phyloP scores from a whole-genome alignment of 2,797 vertebrate species.

The Benthosema pterotum region DNA sequence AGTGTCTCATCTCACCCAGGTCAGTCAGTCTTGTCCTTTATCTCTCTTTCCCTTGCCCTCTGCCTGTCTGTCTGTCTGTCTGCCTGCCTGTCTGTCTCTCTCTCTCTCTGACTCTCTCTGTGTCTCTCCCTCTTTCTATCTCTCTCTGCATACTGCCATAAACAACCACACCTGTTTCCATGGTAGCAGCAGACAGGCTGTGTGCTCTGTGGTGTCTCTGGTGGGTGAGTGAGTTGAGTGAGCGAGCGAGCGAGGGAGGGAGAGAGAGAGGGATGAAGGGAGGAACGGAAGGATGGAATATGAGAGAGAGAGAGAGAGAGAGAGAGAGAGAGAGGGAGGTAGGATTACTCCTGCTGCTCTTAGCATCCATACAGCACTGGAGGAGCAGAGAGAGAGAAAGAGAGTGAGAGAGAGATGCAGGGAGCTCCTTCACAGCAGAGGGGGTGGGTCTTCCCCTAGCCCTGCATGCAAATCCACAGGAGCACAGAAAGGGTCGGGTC shows the following conservation, averaged over 20 bases:
- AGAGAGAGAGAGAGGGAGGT: constrained; percentile 35
- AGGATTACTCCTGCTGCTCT: constrained; percentile 49
- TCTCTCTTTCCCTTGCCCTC: constrained; percentile 26
- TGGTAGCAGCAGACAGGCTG: constrained; percentile 79
- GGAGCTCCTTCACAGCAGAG: constrained; percentile 65
- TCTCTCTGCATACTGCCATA: constrained; percentile 77
- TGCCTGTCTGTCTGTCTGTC: too few species aligned
- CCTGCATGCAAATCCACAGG: constrained; percentile 62
- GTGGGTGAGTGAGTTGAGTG: constrained; percentile 69
- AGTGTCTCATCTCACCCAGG: constrained; percentile 59
- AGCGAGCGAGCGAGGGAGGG: constrained; percentile 17
- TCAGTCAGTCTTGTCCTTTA: constrained; percentile 66
- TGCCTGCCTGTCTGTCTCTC: too few species aligned
- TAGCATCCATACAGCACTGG: not conserved
- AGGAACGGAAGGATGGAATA: constrained; percentile 44
- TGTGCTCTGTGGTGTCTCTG: constrained; percentile 73
- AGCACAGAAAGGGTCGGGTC: constrained; percentile 54
- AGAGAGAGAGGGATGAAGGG: constrained; percentile 49
- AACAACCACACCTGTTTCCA: constrained; percentile 87
- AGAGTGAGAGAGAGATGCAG: constrained; percentile 27
- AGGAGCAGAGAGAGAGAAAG: not conserved
- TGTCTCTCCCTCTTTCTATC: constrained; percentile 55
- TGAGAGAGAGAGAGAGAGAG: constrained; percentile 45
- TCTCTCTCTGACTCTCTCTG: constrained; percentile 35
- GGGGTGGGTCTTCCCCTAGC: constrained; percentile 54